Evolutionary conservation across 2,797 vertebrate species (phyloP).

Genomic region (Pseudochirops cupreus): DNA sequence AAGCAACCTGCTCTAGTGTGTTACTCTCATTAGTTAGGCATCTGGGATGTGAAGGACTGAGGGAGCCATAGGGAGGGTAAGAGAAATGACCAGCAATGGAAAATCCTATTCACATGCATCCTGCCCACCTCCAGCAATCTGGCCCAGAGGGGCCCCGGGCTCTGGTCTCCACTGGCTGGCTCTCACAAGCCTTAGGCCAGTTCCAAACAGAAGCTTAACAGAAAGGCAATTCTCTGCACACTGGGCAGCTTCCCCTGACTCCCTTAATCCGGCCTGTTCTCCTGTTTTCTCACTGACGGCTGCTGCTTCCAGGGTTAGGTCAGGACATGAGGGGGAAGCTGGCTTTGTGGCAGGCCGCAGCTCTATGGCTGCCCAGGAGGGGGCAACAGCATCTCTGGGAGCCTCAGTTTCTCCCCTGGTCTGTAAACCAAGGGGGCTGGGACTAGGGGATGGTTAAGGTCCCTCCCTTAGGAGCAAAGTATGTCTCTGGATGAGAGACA

Average conservation of each 20-base stretch:
- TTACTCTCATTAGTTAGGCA: slow-evolving; percentile 43
- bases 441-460: background rate
- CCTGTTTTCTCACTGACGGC: background rate
- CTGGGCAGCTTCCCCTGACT: background rate
- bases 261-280: background rate
- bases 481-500: background rate
- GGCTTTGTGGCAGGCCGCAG: background rate
- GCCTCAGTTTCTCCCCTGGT: background rate
- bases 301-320: background rate
- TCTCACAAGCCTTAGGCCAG: background rate
- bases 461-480: background rate
- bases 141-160: slow-evolving; percentile 6
- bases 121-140: slow-evolving; percentile 8
- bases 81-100: slow-evolving; percentile 21
- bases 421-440: background rate
- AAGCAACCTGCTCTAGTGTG: slow-evolving; percentile 58
- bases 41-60: slow-evolving; percentile 53
- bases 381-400: background rate
- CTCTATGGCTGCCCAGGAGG: background rate
- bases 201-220: background rate
- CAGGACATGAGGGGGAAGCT: background rate
- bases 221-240: background rate
- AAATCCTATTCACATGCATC: slow-evolving; percentile 13
- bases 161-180: background rate
- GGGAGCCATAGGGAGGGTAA: slow-evolving; percentile 30